A percentile compares a stretch with the other conserved stretches of the same genome.
Evolutionary conservation across 2,888 invertebrate genomes (phyloP).

Genomic region (Rhimphoctona megacephalus): DNA sequence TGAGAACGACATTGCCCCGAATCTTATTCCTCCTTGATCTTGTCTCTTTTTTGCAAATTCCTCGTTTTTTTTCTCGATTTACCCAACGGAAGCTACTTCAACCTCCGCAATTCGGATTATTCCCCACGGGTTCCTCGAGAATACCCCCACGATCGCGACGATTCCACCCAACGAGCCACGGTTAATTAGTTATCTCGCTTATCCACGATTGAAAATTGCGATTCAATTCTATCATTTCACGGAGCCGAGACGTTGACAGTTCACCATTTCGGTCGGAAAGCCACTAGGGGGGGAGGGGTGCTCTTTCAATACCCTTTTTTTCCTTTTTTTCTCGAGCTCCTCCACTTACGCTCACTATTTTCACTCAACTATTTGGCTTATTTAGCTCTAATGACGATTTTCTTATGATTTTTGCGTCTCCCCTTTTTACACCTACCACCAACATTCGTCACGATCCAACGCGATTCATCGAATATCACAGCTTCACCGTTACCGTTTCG

Average conservation of each 20-base stretch:
- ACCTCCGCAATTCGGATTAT: neutral
- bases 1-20: constrained; percentile 76
- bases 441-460: constrained; percentile 65
- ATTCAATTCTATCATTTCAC: constrained; percentile 74
- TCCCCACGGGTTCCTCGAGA: neutral
- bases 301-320: constrained; percentile 8
- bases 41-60: neutral
- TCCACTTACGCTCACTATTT: constrained; percentile 36
- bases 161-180: constrained; percentile 50
- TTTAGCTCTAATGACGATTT: constrained; percentile 19
- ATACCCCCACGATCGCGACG: constrained; percentile 45
- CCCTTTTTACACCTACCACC: constrained; percentile 16
- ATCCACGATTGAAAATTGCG: constrained; percentile 26
- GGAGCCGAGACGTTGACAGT: constrained; percentile 79
- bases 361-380: constrained; percentile 31
- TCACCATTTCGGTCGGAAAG: constrained; percentile 76
- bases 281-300: constrained; percentile 39
- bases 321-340: constrained; percentile 4
- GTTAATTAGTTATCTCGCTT: constrained; percentile 55
- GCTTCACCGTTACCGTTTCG: constrained; percentile 73
- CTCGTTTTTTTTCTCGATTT: neutral
- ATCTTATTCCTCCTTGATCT: neutral
- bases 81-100: neutral
- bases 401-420: constrained; percentile 2
- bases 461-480: constrained; percentile 72